Evolutionary conservation across 2,113 vertebrate genomes (phyloP).

Genomic region (Chamaea fasciata): DNA sequence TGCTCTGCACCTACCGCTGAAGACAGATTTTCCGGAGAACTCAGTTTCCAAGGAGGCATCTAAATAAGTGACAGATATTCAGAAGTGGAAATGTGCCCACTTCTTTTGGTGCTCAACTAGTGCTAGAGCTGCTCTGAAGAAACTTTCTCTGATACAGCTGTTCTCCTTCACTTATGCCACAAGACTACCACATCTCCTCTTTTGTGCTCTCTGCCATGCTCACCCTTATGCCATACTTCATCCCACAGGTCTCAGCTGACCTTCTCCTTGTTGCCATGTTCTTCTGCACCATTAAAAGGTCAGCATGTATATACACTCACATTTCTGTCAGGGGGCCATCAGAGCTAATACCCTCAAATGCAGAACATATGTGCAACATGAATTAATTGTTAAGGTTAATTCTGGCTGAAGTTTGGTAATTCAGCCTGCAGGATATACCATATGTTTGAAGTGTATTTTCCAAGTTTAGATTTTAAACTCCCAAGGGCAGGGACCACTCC

Average conservation of each 20-base stretch:
- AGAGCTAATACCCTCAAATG: background rate
- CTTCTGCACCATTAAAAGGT: background rate
- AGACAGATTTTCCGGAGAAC: slow-evolving; percentile 49
- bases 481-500: slow-evolving; percentile 55
- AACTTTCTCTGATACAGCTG: background rate
- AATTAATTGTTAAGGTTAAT: slow-evolving; percentile 49
- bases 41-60: slow-evolving; percentile 40
- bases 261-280: background rate
- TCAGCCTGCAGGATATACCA: slow-evolving; percentile 45
- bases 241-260: background rate
- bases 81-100: slow-evolving; percentile 23
- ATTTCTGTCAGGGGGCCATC: background rate
- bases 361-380: slow-evolving; percentile 6
- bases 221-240: background rate
- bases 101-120: slow-evolving; percentile 27
- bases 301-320: background rate
- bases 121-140: slow-evolving; percentile 16
- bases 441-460: slow-evolving; percentile 56
- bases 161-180: background rate
- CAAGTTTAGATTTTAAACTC: slow-evolving; percentile 37
- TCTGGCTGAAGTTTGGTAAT: slow-evolving; percentile 37
- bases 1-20: slow-evolving; percentile 13
- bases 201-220: background rate
- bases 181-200: background rate
- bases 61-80: slow-evolving; percentile 51